Base-by-base conservation (phyloP, 2,888 invertebrate species). In the Conistra vaccinii region DNA sequence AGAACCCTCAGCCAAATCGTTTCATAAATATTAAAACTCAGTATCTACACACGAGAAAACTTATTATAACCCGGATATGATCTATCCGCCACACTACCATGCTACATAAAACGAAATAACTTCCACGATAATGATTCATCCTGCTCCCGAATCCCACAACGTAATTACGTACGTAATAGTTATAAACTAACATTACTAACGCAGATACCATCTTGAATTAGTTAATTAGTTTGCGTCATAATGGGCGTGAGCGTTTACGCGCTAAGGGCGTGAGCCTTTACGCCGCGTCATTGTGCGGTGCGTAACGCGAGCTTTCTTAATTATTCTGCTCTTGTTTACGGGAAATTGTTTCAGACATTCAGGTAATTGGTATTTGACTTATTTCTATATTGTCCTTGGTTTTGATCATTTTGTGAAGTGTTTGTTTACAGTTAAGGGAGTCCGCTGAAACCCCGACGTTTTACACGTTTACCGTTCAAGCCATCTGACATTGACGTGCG, bases 171-270 rank as follows among this genome's bases (percentile, higher is more conserved):
- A 85, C 84, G 71, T 86, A 86, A 88, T 86, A 89, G 87, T 89
- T 90, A 89, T 89, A 89, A 91, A 88, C 88, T 88, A 88, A 88
- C 88, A 85, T 90, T 89, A 80, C 81, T 71, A 74, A 39, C 73
- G 63, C 81, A 89, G 93, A 93, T 92, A 92, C 84, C 85, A 92
- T 92, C 91, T 89, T 90, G 89, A 23, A 48, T 48, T 48, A 7
- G 48, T 48, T 23, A 92, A 94, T 94, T 93, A 92, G 89, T 90
- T 90, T 84, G 82, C 88, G 90, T 90, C 91, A 91, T 91, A 90
- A 90, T 85, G 88, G 84, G 90, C 80, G 85, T 73, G 73, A 70
- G 79, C 86, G 84, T 87, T 88, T 87, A 86, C 79, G 85, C 63
- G 67, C 39, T 89, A 90, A 85, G 86, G 81, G 90, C 81, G 85